Base-by-base conservation (phyloP, 2,888 invertebrate species). In the Noctuana brunneofusca region DNA sequence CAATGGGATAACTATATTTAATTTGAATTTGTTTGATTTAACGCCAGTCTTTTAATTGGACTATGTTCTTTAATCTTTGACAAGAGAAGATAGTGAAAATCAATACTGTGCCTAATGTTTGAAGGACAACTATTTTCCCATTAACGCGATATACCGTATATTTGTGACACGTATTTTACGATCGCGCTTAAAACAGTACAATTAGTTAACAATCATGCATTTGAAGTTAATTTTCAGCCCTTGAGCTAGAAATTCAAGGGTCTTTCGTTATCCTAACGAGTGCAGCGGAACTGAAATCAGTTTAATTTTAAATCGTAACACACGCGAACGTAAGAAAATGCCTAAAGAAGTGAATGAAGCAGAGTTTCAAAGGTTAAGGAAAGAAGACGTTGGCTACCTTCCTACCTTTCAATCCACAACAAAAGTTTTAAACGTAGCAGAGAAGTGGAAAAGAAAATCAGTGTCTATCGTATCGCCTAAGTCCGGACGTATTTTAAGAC, bases 391-490 rank as follows among this genome's bases (percentile, higher is more conserved):
- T 0, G 82, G 81, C 0, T 68, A 75, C 64, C 65, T 85, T 1
- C 81, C 78, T 0, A 75, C 86, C 0, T 81, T 79, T 66, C 86
- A 84, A 63, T 67, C 79, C 0, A 70, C 72, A 0, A 69, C 76
- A 0, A 68, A 67, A 38, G 75, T 80, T 0, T 62, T 70, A 0
- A 80, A 71, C 12, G 78, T 78, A 3, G 80, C 73, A 0, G 79
- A 82, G 1, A 73, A 67, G 0, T 88, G 86, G 85, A 87, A 83
- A 68, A 70, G 75, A 9, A 89, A 87, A 69, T 84, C 86, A 0
- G 84, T 86, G 0, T 80, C 85, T 0, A 81, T 87, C n/a, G 64
- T 80, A n/a, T 87, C 86, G 0, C 86, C 88, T 0, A 89, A 86
- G 71, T 83, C 87, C 0, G 86, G 84, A 8, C 73, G 81, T 53